phyloP scores from a whole-genome alignment of 2,113 vertebrate species.

The Etheostoma cragini region DNA sequence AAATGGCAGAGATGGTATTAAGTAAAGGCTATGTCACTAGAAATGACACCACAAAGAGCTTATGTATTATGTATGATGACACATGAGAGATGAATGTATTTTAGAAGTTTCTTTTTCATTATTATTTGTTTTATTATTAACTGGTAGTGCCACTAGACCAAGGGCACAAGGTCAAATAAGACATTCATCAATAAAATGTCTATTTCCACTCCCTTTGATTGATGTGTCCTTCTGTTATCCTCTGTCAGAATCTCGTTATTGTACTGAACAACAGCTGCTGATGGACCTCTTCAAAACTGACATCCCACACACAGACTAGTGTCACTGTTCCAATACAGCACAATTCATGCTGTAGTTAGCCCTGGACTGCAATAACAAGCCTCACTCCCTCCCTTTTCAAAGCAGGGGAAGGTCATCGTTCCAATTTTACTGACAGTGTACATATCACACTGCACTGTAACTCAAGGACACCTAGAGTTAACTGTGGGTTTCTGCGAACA shows the following conservation, averaged over 20 bases:
- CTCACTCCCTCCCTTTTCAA: conserved; percentile 1
- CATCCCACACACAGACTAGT: conserved; percentile 28
- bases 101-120: not conserved
- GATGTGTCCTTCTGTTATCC: conserved; percentile 6
- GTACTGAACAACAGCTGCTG: not conserved
- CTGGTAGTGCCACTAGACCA: not conserved
- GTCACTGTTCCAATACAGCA: conserved; percentile 35
- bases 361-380: not conserved
- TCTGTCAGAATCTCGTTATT: not conserved
- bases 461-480: conserved; percentile 52
- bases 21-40: conserved; percentile 2
- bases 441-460: conserved; percentile 17
- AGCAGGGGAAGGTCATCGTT: conserved; percentile 19
- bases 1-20: conserved; percentile 29
- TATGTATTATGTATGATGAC: not conserved
- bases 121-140: not conserved
- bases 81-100: not conserved
- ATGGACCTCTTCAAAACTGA: conserved; percentile 27
- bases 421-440: not conserved
- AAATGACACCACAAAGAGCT: conserved; percentile 16
- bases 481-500: not conserved
- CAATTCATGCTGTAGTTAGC: not conserved
- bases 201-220: not conserved
- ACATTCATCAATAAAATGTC: conserved; percentile 6
- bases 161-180: conserved; percentile 28